Conservation (phyloP, 2,797 vertebrate genomes). For the Takifugu rubripes region DNA sequence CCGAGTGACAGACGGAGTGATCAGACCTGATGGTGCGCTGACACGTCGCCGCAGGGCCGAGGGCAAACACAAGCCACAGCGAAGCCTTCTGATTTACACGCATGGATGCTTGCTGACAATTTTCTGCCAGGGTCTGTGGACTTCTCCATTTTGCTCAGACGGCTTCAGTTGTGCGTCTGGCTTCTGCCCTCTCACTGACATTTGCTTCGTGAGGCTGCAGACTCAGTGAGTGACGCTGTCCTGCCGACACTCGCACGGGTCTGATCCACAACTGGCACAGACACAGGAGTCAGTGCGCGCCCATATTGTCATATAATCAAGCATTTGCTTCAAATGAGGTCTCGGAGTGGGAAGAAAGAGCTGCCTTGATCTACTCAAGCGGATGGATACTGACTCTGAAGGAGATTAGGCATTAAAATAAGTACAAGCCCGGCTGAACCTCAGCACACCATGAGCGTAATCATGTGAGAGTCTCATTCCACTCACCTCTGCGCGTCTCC, state of each 20-base stretch:
- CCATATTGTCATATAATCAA: background rate
- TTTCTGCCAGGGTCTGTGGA: background rate
- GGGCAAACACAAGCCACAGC: constrained; percentile 27
- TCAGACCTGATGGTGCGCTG: constrained; percentile 12
- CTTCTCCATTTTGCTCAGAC: background rate
- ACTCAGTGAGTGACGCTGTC: constrained; percentile 13
- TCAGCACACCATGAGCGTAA: background rate
- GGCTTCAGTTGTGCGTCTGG: constrained; percentile 3
- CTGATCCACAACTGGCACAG: background rate
- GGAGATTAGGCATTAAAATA: background rate
- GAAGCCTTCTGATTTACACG: constrained; percentile 1
- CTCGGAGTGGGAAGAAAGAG: background rate
- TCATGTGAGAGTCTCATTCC: background rate
- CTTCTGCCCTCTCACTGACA: constrained; percentile 5
- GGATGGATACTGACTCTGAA: background rate
- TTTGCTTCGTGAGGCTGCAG: constrained; percentile 15
- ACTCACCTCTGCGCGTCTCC: constrained; percentile 50
- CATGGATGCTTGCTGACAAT: background rate
- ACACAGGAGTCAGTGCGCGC: too few relatives aligned
- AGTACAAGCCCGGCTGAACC: background rate
- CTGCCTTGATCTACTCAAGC: too few relatives aligned
- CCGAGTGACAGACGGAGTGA: constrained; percentile 62
- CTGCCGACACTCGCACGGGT: constrained; percentile 1
- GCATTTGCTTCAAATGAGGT: background rate
- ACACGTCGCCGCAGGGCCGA: constrained; percentile 14